Base-by-base conservation (phyloP, 1,140 invertebrate genomes). In the Zaprionus inermis region DNA sequence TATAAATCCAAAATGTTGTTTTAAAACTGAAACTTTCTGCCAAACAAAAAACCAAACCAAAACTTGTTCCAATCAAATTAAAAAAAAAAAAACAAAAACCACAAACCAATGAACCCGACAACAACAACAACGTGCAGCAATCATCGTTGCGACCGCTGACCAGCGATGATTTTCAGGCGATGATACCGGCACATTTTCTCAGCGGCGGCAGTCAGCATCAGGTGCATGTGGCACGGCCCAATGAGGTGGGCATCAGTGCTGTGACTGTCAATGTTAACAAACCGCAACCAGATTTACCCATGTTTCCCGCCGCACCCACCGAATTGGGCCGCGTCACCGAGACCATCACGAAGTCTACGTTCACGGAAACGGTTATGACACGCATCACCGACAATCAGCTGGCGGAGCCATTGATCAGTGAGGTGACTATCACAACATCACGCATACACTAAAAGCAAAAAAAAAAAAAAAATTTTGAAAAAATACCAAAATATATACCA, bases 301-400 rank as follows among this genome's bases (percentile, higher is more conserved):
- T 95, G 82, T 96, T 98, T 82, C 97, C 97, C 72, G 96, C 97
- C 77, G 94, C 97, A 57, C 97, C 97, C 56, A 96, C 95, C 63
- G 94, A 95, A 66, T 94, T 97, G 83, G 97, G 97, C 91, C 95
- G 95, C 93, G 96, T 97, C 93, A 98, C 97, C 79, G 97, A 98
- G 94, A 97, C 96, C 92, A 97, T 98, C 94, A 98, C 97, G 91
- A 98, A 97, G 95, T 97, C 97, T 90, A 98, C 97, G 63, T 96
- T 97, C 93, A 98, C 97, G 79, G 97, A 98, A 94, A 98, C 97
- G 52, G 97, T 97, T 76, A 97, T 98, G 92, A 98, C 97, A 73
- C 94, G 97, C 79, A 95, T 98, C 92, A 98, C 97, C 72, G 96
- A 98, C 93, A 98, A 98, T 94, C 95, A 96, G 90, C 94, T 97